Evolutionary conservation across 2,113 vertebrate genomes (phyloP).

Genomic region (Ceyx margarethae): DNA sequence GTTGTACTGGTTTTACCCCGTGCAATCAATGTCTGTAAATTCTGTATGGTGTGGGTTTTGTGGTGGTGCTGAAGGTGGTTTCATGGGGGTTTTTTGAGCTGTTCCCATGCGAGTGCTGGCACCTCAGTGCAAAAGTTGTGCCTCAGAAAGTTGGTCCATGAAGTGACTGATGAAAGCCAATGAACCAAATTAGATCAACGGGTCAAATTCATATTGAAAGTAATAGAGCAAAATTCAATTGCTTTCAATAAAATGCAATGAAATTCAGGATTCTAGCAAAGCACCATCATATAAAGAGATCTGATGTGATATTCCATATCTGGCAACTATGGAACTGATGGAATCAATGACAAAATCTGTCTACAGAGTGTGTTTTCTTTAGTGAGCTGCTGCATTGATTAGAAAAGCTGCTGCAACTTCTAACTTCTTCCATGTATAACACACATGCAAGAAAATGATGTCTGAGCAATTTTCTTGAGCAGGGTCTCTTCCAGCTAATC

Average conservation of each 20-base stretch:
- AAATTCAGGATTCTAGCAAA: not conserved
- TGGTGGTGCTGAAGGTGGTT: too few relatives aligned
- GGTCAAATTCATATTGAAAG: not conserved
- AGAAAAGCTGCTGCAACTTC: constrained; percentile 6
- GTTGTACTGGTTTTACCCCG: not conserved
- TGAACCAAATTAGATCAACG: not conserved
- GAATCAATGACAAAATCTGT: constrained; percentile 5
- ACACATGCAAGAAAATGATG: not conserved
- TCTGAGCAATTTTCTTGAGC: constrained; percentile 31
- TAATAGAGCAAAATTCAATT: not conserved
- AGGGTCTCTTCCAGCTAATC: constrained; percentile 4
- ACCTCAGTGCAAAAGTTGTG: not conserved
- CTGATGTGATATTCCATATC: not conserved
- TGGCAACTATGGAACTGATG: not conserved
- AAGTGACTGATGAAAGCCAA: not conserved
- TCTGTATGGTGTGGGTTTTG: not conserved
- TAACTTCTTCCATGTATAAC: not conserved
- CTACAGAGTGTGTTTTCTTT: not conserved
- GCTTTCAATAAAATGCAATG: not conserved
- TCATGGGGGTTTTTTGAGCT: not conserved
- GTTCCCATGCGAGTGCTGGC: not conserved
- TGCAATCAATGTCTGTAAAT: not conserved
- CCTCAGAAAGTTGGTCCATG: not conserved
- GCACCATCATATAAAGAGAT: not conserved
- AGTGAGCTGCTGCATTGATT: not conserved